These are phyloP conservation scores for Dendrolimus pini DNA, from an alignment of 2,888 invertebrate genomes.

Conservation along the genomic window DNA sequence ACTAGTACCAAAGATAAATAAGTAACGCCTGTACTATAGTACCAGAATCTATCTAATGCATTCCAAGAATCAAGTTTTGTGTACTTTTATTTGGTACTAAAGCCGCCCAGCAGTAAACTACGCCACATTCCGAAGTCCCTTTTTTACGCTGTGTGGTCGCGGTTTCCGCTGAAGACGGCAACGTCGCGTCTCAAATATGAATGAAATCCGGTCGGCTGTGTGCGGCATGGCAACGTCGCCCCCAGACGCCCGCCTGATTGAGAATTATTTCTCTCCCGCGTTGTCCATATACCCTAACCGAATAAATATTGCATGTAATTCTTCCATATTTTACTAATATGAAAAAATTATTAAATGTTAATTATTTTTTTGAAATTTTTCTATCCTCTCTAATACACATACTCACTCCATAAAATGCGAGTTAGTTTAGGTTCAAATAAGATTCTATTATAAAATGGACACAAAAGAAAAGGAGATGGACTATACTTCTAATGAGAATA, in stretches of 20 bases:
- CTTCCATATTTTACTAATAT: too few relatives aligned
- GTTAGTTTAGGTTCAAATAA: too few relatives aligned
- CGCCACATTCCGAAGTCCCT: constrained; percentile 72
- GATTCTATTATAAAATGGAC: too few relatives aligned
- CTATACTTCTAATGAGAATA: too few relatives aligned
- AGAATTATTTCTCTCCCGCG: constrained; percentile 69
- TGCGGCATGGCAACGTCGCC: constrained; percentile 68
- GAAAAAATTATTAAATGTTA: constrained; percentile 9
- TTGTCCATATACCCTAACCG: constrained; percentile 33
- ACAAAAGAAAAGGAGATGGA: too few relatives aligned
- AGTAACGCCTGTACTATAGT: neutral
- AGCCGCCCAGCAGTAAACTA: constrained; percentile 67
- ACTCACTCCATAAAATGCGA: too few relatives aligned
- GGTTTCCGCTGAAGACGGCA: constrained; percentile 75
- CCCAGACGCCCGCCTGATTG: constrained; percentile 69
- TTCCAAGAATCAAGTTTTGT: constrained; percentile 50
- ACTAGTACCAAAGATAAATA: too few relatives aligned
- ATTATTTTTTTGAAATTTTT: constrained; percentile 3
- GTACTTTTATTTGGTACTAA: constrained; percentile 63
- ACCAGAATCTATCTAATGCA: constrained; percentile 26
- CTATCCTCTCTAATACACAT: too few relatives aligned
- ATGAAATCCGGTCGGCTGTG: constrained; percentile 72
- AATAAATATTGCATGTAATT: too few relatives aligned
- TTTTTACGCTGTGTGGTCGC: constrained; percentile 76
- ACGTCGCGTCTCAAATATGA: constrained; percentile 75